These are phyloP conservation scores for Hepsetus odoe DNA, from an alignment of 2,113 vertebrate genomes.

Conservation along the genomic window DNA sequence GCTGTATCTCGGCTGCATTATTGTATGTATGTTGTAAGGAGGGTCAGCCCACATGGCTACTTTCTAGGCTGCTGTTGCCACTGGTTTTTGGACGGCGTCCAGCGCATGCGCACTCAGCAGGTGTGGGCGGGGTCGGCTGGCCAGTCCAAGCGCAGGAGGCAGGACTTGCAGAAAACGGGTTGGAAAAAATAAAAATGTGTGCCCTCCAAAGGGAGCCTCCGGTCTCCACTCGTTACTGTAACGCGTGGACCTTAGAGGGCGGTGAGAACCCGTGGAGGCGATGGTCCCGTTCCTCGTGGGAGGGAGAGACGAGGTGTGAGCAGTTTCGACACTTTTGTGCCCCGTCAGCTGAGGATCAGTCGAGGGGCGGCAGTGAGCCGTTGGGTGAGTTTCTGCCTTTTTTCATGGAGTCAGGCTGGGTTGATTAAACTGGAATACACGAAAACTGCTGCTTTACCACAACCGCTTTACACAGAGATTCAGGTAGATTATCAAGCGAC, in stretches of 20 bases:
- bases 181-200: background rate
- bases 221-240: background rate
- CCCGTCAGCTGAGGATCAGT: background rate
- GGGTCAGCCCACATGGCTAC: background rate
- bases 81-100: background rate
- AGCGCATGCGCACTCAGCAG: background rate
- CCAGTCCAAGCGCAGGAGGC: background rate
- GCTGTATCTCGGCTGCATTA: background rate
- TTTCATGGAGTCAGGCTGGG: background rate
- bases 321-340: background rate
- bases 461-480: background rate
- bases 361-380: background rate
- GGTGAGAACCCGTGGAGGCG: conserved; percentile 26
- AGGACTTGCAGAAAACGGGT: background rate
- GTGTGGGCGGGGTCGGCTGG: background rate
- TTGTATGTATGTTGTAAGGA: too few species aligned
- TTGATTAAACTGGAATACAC: background rate
- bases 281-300: background rate
- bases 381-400: conserved; percentile 17
- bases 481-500: background rate
- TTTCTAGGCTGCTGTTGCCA: background rate
- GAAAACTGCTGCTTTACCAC: background rate
- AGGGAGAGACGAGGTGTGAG: background rate
- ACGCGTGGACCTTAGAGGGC: conserved; percentile 8
- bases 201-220: background rate